Evolutionary conservation across 2,113 vertebrate genomes (phyloP).

Genomic region (Cyprinodon variegatus): DNA sequence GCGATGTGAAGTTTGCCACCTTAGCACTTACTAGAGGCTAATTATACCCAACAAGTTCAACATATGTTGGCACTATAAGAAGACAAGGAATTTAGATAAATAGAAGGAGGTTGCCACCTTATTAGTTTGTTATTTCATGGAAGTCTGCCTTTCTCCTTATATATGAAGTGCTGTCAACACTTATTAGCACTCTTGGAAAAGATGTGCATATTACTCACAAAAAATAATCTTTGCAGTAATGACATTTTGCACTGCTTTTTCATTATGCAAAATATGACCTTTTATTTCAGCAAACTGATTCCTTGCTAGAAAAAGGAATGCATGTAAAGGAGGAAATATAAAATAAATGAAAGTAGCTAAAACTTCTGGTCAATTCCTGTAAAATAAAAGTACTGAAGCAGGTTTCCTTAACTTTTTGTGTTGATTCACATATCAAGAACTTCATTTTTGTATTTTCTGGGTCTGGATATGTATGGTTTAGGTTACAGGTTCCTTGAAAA

Average conservation of each 20-base stretch:
- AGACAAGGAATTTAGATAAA: conserved; percentile 54
- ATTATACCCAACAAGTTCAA: conserved; percentile 51
- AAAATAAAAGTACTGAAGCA: background rate
- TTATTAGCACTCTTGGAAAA: background rate
- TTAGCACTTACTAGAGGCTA: conserved; percentile 42
- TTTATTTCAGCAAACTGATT: background rate
- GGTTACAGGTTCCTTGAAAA: too few relatives aligned
- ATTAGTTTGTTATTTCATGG: conserved; percentile 45
- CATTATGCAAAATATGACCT: background rate
- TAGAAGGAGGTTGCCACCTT: conserved; percentile 47
- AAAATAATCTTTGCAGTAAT: background rate
- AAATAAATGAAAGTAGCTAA: background rate
- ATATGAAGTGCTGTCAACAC: background rate
- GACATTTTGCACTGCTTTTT: background rate
- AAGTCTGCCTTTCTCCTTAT: background rate
- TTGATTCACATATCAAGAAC: too few relatives aligned
- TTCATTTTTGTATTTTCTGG: too few relatives aligned
- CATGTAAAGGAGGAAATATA: background rate
- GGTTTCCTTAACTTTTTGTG: too few relatives aligned
- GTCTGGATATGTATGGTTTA: too few relatives aligned
- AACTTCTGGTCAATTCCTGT: background rate
- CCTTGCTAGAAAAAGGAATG: background rate
- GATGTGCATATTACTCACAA: background rate
- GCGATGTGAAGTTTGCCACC: conserved; percentile 49
- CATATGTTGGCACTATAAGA: conserved; percentile 44